Percentiles rank a stretch among this genome's conserved stretches.
These are phyloP conservation scores for Ptiloglossa arizonensis DNA, from an alignment of 1,140 invertebrate genomes.

Conservation along the genomic window DNA sequence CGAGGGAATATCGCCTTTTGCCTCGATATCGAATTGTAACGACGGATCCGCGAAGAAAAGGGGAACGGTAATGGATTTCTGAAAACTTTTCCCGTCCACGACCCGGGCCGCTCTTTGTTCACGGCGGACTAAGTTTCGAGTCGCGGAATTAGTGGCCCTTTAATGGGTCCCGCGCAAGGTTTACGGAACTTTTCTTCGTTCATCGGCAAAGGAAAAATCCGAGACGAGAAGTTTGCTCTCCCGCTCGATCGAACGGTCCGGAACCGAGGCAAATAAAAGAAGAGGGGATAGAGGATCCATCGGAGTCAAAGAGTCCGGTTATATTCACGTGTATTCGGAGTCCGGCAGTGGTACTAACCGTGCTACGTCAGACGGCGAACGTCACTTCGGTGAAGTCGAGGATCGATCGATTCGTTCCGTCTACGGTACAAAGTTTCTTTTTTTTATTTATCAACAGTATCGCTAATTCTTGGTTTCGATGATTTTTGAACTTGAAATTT, in stretches of 20 bases:
- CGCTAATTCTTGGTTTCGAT: too few relatives aligned
- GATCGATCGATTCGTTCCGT: too few relatives aligned
- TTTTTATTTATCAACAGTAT: too few relatives aligned
- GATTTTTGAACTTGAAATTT: too few relatives aligned
- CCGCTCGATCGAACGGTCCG: constrained; percentile 25
- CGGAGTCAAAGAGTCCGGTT: not conserved
- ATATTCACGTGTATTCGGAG: not conserved
- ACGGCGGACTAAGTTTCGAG: constrained; percentile 65
- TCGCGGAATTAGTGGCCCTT: constrained; percentile 68
- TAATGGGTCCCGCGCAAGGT: constrained; percentile 60
- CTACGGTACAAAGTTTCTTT: too few relatives aligned
- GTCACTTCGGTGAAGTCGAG: not conserved
- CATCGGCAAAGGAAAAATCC: constrained; percentile 43
- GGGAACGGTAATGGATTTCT: constrained; percentile 70
- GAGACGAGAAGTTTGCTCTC: constrained; percentile 34
- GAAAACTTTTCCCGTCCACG: constrained; percentile 67
- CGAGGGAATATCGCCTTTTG: not conserved
- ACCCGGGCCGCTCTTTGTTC: constrained; percentile 48
- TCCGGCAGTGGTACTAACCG: not conserved
- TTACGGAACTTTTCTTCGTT: constrained; percentile 49
- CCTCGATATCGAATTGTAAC: constrained; percentile 40
- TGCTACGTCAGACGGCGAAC: constrained; percentile 3
- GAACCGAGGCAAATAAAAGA: not conserved
- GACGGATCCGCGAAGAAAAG: constrained; percentile 35
- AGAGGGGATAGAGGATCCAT: not conserved